A percentile compares a stretch with the other conserved stretches of the same genome.
Conservation (phyloP, 2,888 invertebrate species). For the Cryptophagus acutangulus region DNA sequence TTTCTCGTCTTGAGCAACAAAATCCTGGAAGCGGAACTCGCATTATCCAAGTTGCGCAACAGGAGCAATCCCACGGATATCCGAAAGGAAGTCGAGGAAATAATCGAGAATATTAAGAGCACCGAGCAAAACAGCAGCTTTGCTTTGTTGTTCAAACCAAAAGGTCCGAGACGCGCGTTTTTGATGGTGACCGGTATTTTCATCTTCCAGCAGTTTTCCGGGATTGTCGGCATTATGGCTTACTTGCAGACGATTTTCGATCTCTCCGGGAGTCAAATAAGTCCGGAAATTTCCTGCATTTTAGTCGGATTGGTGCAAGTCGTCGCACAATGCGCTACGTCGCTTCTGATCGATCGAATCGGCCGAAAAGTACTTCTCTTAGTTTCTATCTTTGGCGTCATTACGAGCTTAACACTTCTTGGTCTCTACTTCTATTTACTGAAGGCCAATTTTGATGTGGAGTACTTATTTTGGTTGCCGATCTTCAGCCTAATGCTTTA, state of each 20-base stretch:
- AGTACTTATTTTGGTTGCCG: slow-evolving; percentile 61
- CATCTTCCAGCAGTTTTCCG: slow-evolving; percentile 46
- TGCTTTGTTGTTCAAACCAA: too few relatives aligned
- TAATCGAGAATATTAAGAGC: slow-evolving; percentile 19
- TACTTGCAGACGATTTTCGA: slow-evolving; percentile 69
- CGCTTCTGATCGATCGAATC: slow-evolving; percentile 68
- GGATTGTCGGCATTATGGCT: slow-evolving; percentile 72
- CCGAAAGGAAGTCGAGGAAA: slow-evolving; percentile 25
- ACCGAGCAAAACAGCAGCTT: too few relatives aligned
- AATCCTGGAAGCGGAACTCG: slow-evolving; percentile 55
- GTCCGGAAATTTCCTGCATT: slow-evolving; percentile 64
- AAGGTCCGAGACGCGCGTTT: too few relatives aligned
- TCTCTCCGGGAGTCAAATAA: slow-evolving; percentile 39
- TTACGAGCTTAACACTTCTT: slow-evolving; percentile 49
- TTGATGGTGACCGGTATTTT: slow-evolving; percentile 39
- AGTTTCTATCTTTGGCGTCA: slow-evolving; percentile 61
- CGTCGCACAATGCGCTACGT: slow-evolving; percentile 62
- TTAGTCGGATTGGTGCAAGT: slow-evolving; percentile 73
- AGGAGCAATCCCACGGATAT: slow-evolving; percentile 12
- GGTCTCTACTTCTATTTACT: slow-evolving; percentile 29
- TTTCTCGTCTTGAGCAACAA: slow-evolving; percentile 31
- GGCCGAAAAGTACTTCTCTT: slow-evolving; percentile 69
- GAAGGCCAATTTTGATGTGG: slow-evolving; percentile 16
- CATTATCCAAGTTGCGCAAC: slow-evolving; percentile 57
- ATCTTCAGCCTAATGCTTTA: slow-evolving; percentile 64